phyloP scores from a whole-genome alignment of 2,888 invertebrate genomes.

The Apotomis capreana region DNA sequence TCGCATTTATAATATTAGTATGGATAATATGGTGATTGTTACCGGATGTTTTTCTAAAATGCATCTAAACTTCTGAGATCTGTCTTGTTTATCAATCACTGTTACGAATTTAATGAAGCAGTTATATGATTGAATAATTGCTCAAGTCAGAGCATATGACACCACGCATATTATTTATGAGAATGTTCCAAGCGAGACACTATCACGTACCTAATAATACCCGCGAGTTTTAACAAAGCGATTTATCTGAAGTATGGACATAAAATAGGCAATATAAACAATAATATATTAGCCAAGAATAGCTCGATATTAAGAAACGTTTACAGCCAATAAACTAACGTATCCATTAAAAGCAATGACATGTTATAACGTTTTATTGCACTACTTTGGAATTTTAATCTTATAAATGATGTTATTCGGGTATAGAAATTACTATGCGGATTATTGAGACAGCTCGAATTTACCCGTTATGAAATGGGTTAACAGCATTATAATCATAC shows the following conservation, averaged over 20 bases:
- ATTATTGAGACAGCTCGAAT: conserved; percentile 17
- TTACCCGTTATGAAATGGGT: conserved; percentile 8
- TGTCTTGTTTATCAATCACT: too few species aligned
- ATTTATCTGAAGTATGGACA: conserved; percentile 39
- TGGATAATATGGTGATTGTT: too few species aligned
- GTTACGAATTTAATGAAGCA: too few species aligned
- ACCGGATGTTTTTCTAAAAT: too few species aligned
- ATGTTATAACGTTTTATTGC: conserved; percentile 48
- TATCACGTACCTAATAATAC: not conserved
- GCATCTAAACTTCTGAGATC: too few species aligned
- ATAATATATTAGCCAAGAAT: conserved; percentile 50
- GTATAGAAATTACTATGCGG: conserved; percentile 4
- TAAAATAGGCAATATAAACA: conserved; percentile 47
- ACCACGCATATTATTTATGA: not conserved
- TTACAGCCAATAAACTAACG: conserved; percentile 51
- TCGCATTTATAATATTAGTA: too few species aligned
- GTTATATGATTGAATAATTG: not conserved
- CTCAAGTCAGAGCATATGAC: not conserved
- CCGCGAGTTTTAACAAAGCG: not conserved
- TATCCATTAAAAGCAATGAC: conserved; percentile 42
- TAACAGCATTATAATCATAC: not conserved
- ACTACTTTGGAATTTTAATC: conserved; percentile 43
- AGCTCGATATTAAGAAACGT: conserved; percentile 45
- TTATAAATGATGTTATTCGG: conserved; percentile 42
- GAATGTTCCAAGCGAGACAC: not conserved